Evolutionary conservation across 2,797 vertebrate species (phyloP).

Genomic region (Anableps anableps): DNA sequence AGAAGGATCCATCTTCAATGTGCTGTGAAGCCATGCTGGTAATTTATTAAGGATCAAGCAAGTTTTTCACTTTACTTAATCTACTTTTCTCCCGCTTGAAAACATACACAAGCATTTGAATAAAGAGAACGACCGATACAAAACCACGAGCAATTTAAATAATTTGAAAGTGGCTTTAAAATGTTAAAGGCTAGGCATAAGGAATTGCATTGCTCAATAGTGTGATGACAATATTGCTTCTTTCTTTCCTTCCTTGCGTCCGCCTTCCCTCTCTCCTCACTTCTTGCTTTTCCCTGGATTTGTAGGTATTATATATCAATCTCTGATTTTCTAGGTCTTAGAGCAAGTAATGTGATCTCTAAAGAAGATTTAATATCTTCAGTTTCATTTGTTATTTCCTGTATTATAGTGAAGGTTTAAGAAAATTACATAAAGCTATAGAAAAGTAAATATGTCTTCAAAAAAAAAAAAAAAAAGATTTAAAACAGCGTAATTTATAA

Average conservation of each 20-base stretch:
- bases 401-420: background rate
- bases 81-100: background rate
- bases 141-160: background rate
- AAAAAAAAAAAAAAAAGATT: background rate
- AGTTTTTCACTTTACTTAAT: background rate
- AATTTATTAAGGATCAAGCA: constrained; percentile 35
- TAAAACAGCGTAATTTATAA: background rate
- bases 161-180: background rate
- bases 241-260: too few relatives aligned
- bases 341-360: background rate
- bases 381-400: background rate
- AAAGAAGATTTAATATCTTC: background rate
- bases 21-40: constrained; percentile 94
- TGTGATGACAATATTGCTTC: background rate
- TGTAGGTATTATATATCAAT: background rate
- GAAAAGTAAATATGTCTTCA: background rate
- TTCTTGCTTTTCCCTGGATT: background rate
- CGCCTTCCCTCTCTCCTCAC: too few relatives aligned
- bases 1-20: constrained; percentile 91
- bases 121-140: background rate
- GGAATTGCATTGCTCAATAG: background rate
- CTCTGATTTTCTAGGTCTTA: too few relatives aligned
- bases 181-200: background rate
- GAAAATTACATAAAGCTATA: background rate
- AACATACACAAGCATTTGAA: background rate